These are phyloP conservation scores for Chymomyza amoena DNA, from an alignment of 2,888 invertebrate genomes.

Conservation along the genomic window DNA sequence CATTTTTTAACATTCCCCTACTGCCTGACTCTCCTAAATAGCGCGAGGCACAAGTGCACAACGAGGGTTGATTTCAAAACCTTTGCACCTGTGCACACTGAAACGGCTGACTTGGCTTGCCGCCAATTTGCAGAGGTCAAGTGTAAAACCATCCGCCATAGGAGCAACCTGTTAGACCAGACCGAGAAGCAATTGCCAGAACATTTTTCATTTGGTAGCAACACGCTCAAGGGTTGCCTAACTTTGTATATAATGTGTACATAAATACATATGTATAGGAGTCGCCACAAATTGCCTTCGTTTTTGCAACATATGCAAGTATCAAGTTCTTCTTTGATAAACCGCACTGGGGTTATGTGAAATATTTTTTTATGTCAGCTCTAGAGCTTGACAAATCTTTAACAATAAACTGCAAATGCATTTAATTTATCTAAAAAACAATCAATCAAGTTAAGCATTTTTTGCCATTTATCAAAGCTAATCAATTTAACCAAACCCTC, in stretches of 20 bases:
- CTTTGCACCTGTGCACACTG: constrained; percentile 33
- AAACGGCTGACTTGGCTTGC: neutral
- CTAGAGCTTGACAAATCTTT: neutral
- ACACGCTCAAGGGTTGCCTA: neutral
- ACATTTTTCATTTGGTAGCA: neutral
- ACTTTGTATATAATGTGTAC: neutral
- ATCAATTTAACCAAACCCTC: neutral
- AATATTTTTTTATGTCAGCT: too few species aligned
- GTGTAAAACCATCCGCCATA: constrained; percentile 49
- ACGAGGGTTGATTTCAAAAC: constrained; percentile 52
- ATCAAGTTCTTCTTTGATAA: neutral
- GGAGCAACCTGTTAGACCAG: constrained; percentile 49
- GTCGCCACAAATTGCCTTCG: neutral
- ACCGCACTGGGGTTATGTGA: neutral
- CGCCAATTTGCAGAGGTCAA: constrained; percentile 15
- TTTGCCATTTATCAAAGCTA: neutral
- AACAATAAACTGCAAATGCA: neutral
- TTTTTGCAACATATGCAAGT: neutral
- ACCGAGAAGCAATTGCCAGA: neutral
- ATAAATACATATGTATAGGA: too few species aligned
- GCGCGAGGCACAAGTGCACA: constrained; percentile 1
- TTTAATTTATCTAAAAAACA: neutral
- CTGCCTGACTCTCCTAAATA: constrained; percentile 2
- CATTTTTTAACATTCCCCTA: constrained; percentile 21
- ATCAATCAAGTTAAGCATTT: neutral